phyloP scores from a whole-genome alignment of 2,888 invertebrate species.

The Noctua comes region DNA sequence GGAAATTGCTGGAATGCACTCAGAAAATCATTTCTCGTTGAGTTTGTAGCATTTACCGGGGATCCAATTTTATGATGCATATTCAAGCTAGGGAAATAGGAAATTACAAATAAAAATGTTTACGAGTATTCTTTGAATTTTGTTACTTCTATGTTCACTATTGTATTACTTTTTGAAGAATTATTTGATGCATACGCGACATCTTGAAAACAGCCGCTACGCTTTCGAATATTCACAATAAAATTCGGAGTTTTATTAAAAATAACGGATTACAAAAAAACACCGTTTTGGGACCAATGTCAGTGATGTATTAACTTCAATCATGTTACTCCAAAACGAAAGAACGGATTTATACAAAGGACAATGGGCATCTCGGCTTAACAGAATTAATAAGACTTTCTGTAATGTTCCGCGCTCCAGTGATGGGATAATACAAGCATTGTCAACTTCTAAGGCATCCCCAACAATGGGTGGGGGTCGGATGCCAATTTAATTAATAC shows the following conservation, averaged over 20 bases:
- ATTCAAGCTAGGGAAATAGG: not conserved
- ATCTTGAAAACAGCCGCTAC: too few species aligned
- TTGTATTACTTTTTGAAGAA: not conserved
- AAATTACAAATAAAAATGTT: conserved; percentile 19
- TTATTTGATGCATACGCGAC: not conserved
- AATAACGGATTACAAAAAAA: not conserved
- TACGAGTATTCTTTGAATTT: not conserved
- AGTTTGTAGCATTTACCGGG: conserved; percentile 34
- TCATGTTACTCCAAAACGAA: conserved; percentile 23
- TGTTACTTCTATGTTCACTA: not conserved
- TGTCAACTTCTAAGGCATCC: conserved; percentile 37
- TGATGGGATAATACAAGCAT: conserved; percentile 39
- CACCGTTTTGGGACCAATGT: not conserved
- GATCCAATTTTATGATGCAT: conserved; percentile 16
- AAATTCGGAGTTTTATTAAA: not conserved
- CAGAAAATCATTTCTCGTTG: conserved; percentile 55
- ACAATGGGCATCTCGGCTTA: conserved; percentile 14
- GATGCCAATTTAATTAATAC: conserved; percentile 64
- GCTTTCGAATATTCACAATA: not conserved
- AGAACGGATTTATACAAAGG: conserved; percentile 1
- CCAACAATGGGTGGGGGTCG: conserved; percentile 41
- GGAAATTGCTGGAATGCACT: conserved; percentile 53
- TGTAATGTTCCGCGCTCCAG: conserved; percentile 6
- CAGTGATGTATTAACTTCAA: not conserved
- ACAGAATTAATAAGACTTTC: conserved; percentile 38